A percentile compares a stretch with the other conserved stretches of the same genome.
These are phyloP conservation scores for Pempheris klunzingeri DNA, from an alignment of 2,797 vertebrate genomes.

Conservation along the genomic window DNA sequence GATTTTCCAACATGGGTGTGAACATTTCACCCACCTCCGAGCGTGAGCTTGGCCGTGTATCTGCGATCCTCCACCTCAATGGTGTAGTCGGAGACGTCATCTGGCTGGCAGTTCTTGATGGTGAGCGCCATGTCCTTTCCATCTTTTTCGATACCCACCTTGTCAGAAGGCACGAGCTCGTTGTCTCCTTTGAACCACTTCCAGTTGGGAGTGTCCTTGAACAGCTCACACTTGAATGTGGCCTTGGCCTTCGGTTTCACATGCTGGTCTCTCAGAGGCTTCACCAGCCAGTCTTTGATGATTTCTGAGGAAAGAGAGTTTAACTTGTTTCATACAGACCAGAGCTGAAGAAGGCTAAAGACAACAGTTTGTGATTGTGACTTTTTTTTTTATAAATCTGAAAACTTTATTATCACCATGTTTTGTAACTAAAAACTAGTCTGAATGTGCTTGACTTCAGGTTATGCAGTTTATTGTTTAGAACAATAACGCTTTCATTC, in stretches of 20 bases:
- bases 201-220: conserved; percentile 95
- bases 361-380: no score
- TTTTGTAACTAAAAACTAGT: background rate
- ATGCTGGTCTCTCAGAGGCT: conserved; percentile 96
- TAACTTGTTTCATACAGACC: background rate
- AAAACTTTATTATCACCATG: background rate
- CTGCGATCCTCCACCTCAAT: conserved; percentile 93
- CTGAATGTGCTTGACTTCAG: background rate
- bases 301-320: conserved; percentile 87
- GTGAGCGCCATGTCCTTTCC: conserved; percentile 89
- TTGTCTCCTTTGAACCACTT: conserved; percentile 97
- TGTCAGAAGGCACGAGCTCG: conserved; percentile 91
- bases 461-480: no score
- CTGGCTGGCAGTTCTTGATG: conserved; percentile 92
- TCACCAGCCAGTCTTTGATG: conserved; percentile 97
- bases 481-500: no score
- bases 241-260: conserved; percentile 96
- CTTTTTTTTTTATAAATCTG: background rate
- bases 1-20: fast-evolving
- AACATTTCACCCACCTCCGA: conserved; percentile 87
- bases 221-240: conserved; percentile 90
- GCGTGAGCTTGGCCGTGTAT: conserved; percentile 94
- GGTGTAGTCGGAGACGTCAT: conserved; percentile 92
- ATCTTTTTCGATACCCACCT: conserved; percentile 91
- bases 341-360: background rate